Base-by-base conservation (phyloP, 1,140 invertebrate genomes). In the Musca domestica region DNA sequence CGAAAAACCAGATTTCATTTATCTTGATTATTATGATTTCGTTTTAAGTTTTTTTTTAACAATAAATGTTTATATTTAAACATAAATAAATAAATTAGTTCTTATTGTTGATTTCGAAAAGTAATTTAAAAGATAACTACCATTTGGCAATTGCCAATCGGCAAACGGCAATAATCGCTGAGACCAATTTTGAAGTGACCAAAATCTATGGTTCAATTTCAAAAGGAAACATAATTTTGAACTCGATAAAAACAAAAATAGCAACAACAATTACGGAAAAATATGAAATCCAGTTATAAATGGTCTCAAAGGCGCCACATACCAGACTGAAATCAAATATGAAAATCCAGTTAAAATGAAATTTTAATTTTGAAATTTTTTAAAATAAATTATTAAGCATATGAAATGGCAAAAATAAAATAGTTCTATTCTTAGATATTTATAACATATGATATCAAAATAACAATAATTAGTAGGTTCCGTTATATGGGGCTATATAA, bases 81-180 rank as follows among this genome's bases (percentile, higher is more conserved):
- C 27, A 34, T 61, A 61, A 61, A 61, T 61, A 61, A 61, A 61
- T 61, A 61, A 61, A 61, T 61, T 61, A 61, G 56, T 61, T 61
- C 30, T 61, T 61, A 61, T 34, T 61, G 56, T 61, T 61, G 56
- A 61, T 61, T 61, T 61, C 34, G n/a, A 61, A 61, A 61, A 61
- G 56, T 61, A 61, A 61, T 61, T 61, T 61, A 34, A 61, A 14
- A 61, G 56, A 61, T 61, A 61, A 61, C 27, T n/a, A 27, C 25
- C 56, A 61, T 17, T 20, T 41, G 48, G 27, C 56, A 61, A 61
- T 61, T 61, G 56, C 27, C 27, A 34, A 61, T 20, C n/a, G 19
- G n/a, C n/a, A 61, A 61, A 61, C 34, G 27, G 27, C 34, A 41
- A 41, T 41, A 41, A 41, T 41, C 34, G 34, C 10, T 41, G 10